Evolutionary conservation across 2,888 invertebrate genomes (phyloP).

Genomic region (Drosophila birchii): DNA sequence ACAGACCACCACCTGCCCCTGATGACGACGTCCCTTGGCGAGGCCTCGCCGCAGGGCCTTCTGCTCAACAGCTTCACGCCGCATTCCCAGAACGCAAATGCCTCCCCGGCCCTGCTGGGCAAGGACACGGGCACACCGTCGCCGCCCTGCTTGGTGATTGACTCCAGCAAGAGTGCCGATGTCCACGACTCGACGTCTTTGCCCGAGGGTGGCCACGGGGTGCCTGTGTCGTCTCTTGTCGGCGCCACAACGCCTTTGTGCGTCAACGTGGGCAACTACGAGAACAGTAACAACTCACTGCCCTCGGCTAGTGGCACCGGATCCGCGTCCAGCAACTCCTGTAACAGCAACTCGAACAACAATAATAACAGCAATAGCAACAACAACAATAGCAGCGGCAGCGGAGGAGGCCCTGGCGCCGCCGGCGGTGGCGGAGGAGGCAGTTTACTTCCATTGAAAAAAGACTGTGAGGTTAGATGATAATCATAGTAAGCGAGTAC

Average conservation of each 20-base stretch:
- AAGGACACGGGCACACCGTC: slow-evolving; percentile 80
- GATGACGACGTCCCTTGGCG: slow-evolving; percentile 35
- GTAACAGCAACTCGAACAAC: slow-evolving; percentile 68
- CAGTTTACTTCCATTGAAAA: slow-evolving; percentile 87
- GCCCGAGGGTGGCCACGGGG: slow-evolving; percentile 62
- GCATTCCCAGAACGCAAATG: slow-evolving; percentile 70
- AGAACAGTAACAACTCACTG: slow-evolving; percentile 73
- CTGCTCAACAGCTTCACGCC: slow-evolving; percentile 65
- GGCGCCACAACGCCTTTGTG: slow-evolving; percentile 62
- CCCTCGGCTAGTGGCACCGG: slow-evolving; percentile 68
- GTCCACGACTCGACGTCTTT: slow-evolving; percentile 78
- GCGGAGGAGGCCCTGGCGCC: slow-evolving; percentile 52
- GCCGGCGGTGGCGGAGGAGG: slow-evolving; percentile 65
- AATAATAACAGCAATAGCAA: slow-evolving; percentile 61
- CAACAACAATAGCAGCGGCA: slow-evolving; percentile 54
- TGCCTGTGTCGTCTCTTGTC: slow-evolving; percentile 30
- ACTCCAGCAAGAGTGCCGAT: slow-evolving; percentile 78
- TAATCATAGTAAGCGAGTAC: slow-evolving; percentile 84
- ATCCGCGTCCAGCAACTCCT: slow-evolving; percentile 68
- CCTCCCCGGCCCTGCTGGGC: slow-evolving; percentile 64
- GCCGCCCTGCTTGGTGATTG: slow-evolving; percentile 78
- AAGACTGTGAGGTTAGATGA: slow-evolving; percentile 96
- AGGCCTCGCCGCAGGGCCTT: slow-evolving; percentile 49
- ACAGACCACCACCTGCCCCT: slow-evolving; percentile 46
- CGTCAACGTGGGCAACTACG: slow-evolving; percentile 70